phyloP scores from a whole-genome alignment of 2,888 invertebrate species.

The Neocrepidodera transversa region DNA sequence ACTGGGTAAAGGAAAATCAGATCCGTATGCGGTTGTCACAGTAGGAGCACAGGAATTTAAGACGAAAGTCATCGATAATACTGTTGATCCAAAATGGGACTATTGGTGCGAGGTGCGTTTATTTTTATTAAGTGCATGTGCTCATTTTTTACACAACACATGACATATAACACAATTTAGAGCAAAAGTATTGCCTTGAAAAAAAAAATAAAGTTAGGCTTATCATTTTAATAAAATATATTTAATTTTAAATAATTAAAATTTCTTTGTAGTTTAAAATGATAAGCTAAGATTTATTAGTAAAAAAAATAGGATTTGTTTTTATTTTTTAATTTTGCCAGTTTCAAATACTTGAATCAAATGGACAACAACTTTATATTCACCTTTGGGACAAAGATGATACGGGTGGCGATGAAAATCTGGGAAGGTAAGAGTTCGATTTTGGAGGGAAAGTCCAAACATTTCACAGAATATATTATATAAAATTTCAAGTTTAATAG shows the following conservation, averaged over 20 bases:
- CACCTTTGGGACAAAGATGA: conserved; percentile 89
- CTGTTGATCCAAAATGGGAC: conserved; percentile 96
- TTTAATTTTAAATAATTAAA: no score
- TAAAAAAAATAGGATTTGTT: no score
- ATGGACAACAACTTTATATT: conserved; percentile 77
- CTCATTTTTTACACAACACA: conserved; percentile 31
- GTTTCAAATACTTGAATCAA: conserved; percentile 66
- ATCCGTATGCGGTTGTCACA: conserved; percentile 91
- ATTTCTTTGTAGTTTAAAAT: no score
- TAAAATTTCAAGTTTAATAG: no score
- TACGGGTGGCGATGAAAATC: conserved; percentile 81
- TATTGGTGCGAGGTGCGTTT: conserved; percentile 92
- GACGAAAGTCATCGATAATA: conserved; percentile 93
- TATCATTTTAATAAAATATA: conserved; percentile 10
- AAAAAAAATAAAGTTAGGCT: neutral
- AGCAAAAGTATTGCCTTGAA: conserved; percentile 19
- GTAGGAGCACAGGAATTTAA: conserved; percentile 94
- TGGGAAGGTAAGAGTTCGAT: conserved; percentile 77
- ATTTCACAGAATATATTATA: conserved; percentile 2
- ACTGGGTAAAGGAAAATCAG: conserved; percentile 92
- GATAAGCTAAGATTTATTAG: no score
- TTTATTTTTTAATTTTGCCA: conserved; percentile 40
- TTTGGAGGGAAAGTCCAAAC: conserved; percentile 1
- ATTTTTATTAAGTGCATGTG: conserved; percentile 15
- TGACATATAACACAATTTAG: conserved; percentile 24